Base-by-base conservation (phyloP, 2,113 vertebrate species). In the Upupa epops region DNA sequence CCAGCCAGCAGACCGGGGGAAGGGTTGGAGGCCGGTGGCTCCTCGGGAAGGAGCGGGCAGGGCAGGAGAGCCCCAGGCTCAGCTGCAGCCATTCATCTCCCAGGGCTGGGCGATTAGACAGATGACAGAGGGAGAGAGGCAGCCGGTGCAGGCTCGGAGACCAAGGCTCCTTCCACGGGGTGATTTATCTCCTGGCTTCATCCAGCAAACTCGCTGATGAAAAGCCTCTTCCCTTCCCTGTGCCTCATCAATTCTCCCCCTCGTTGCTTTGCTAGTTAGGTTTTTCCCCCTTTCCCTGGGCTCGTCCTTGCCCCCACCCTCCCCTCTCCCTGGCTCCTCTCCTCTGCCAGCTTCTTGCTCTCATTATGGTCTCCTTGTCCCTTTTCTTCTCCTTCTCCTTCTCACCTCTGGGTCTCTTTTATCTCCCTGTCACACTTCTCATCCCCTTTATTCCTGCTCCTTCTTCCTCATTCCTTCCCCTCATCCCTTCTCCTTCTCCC, bases 161-260 rank as follows among this genome's bases (percentile, higher is more conserved):
- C 90, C 88, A 10, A 42, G 78, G 91, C 96, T 95, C 89, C 95
- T 97, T 96, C 95, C 52, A 28, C 56, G 1, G 16, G 5, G 42
- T 95, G 96, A 97, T 97, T 96, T 96, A 96, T 97, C 96, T 96
- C 91, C 29, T 54, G 84, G 91, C 94, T 94, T 96, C 96, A 85
- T 96, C 96, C 95, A 93, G 96, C 95, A 96, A 96, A 96, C 96
- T 94, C 96, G 97, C 97, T 96, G 97, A 96, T 96, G 96, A 92
- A 95, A 97, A 68, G 83, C 87, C 95, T 90, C 97, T 97, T 95
- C 96, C 93, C 90, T 96, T 94, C 95, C 95, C 94, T 91, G 94
- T 63, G 79, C 95, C 96, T 97, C 97, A 97, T 97, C 97, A 97
- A 86, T 97, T 97, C 96, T 96, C 96, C 96, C 97, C 95, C 95